Conservation (phyloP, 2,797 vertebrate genomes). For the Vireo griseus region DNA sequence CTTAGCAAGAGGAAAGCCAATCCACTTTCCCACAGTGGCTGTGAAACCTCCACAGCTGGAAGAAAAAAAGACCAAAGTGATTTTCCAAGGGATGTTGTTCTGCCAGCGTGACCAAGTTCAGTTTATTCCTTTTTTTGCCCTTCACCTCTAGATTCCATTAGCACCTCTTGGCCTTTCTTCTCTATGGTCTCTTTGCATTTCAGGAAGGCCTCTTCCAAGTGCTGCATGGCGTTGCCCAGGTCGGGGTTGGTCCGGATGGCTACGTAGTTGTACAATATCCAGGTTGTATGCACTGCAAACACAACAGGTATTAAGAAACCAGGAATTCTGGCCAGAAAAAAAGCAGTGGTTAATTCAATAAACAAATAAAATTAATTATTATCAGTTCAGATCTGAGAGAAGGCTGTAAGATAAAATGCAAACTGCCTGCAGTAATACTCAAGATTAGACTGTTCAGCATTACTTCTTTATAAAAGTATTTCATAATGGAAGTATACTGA, state of each 20-base stretch:
- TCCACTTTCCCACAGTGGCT: neutral
- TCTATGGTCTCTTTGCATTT: constrained; percentile 77
- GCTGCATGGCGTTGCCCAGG: constrained; percentile 65
- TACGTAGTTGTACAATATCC: constrained; percentile 85
- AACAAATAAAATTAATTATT: neutral
- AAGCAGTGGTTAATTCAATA: neutral
- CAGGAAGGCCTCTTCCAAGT: constrained; percentile 74
- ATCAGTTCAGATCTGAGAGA: neutral
- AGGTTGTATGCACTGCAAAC: constrained; percentile 80
- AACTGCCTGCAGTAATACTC: neutral
- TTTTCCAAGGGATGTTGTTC: neutral
- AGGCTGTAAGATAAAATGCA: neutral
- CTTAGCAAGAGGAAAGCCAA: neutral
- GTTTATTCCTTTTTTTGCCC: constrained; percentile 14
- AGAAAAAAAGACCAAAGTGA: neutral
- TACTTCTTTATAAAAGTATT: neutral
- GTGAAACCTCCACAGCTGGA: neutral
- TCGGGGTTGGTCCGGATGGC: constrained; percentile 78
- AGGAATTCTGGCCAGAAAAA: neutral
- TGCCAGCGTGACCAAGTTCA: neutral
- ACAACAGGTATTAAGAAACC: neutral
- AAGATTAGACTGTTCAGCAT: neutral
- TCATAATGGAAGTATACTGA: neutral
- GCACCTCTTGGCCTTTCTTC: constrained; percentile 70
- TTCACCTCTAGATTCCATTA: constrained; percentile 45